Evolutionary conservation across 37 sponge, comb jelly and placozoan genomes (phyloP), one percentile per base, ranked within the genome.

Genomic region (Lycopodina hypogea): DNA sequence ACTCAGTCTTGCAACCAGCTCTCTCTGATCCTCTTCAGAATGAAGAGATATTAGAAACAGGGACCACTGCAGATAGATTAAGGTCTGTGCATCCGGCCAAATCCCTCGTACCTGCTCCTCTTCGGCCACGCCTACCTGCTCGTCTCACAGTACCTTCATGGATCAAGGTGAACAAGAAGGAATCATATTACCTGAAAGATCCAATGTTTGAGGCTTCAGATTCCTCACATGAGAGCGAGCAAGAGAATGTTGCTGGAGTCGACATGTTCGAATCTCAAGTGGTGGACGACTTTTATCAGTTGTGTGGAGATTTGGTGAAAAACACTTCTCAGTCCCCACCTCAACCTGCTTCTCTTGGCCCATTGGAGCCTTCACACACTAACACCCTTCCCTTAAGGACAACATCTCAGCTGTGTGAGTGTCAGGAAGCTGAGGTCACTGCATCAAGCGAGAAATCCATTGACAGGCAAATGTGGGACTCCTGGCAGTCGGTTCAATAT

Each of bases 401-500:
- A 38, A 40, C 52, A 0, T 37, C 40, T 17, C 52, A 51, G 42
- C 2, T 65, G 24, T 39, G 26, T 19, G 79, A 68, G 56, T 28
- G 53, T 4, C 45, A 18, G n/a, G 57, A 68, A 21, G 21, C n/a
- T 17, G 34, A 78, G 61, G 78, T 40, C 33, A 30, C 34, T 63
- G 23, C 66, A 19, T 26, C 68, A 9, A 40, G 17, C 26, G 53
- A 66, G n/a, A 56, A 56, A 68, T 9, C 57, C 3, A 1, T 39
- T 18, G 35, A 42, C 32, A 60, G 26, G 23, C 60, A 41, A 55
- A 63, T 4, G 2, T 78, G 75, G 36, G 89, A 89, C 57, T 79
- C 83, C 15, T 89, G 89, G 89, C 61, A 58, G 21, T 68, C 76
- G 1, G 35, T 89, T 15, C 76, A 81, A 11, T 60, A 81, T 41